Base-by-base conservation (phyloP, 1,140 invertebrate genomes). In the Hypsibius dujardini region DNA sequence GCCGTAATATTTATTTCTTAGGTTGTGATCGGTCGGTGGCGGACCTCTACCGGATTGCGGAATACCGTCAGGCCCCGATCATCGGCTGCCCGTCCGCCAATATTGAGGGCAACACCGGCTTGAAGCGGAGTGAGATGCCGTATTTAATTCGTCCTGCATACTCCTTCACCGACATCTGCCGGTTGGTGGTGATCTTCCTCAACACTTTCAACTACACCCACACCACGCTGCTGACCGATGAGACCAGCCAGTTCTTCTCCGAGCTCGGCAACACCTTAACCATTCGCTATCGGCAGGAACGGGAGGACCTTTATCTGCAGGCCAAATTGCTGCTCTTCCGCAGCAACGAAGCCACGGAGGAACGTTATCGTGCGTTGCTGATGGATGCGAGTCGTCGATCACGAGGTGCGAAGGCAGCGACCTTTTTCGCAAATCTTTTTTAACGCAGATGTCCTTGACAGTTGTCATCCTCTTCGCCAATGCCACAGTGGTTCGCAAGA, bases 401-500 rank as follows among this genome's bases (percentile, higher is more conserved):
- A 28, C 28, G 28, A 28, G 28, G 28, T 28, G 28, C 28, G 28
- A 28, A 28, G 28, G 28, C 28, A 28, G 28, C 28, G 28, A 28
- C 28, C 28, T 28, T 28, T 28, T 28, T 28, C 28, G 28, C 28
- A 28, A 28, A 28, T 28, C 28, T 28, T 28, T 28, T 28, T 28
- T 28, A 28, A 28, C 28, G 28, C 28, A 28, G 28, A 28, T 67
- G 62, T 67, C 42, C 3, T 67, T 45, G 62, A 12, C 7, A 45
- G 62, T 67, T 12, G 12, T 67, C 7, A 3, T 67, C 12, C 62
- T 67, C 12, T 67, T 67, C 62, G 62, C 12, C 3, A 67, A 67
- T 42, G 62, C 62, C 3, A 15, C 62, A 42, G 42, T 67, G 42
- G 62, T 67, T 45, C 62, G 62, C 3, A 12, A 12, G 12, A 12